phyloP scores from a whole-genome alignment of 2,113 vertebrate genomes.

The Myxocyprinus asiaticus region DNA sequence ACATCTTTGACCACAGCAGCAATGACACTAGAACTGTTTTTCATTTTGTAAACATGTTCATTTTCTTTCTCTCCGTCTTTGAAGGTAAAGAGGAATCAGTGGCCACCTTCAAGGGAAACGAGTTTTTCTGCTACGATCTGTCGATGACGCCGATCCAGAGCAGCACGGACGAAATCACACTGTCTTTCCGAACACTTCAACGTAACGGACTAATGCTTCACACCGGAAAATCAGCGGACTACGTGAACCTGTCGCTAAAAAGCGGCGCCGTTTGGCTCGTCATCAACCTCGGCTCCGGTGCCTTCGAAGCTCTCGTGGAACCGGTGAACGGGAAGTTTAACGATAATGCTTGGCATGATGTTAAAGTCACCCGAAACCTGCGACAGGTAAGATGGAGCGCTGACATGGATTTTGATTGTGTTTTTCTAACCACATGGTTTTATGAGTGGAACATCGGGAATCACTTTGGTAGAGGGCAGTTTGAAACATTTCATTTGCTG shows the following conservation, averaged over 20 bases:
- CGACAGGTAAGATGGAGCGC: conserved; percentile 86
- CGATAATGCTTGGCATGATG: conserved; percentile 91
- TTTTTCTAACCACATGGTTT: background rate
- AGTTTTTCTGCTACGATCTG: conserved; percentile 98
- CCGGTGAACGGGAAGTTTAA: conserved; percentile 96
- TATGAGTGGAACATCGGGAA: no score
- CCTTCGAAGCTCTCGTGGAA: conserved; percentile 94
- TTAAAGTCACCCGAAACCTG: conserved; percentile 95
- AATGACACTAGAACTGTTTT: no score
- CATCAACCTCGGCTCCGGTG: conserved; percentile 95
- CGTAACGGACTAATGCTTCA: conserved; percentile 94
- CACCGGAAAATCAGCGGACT: conserved; percentile 94
- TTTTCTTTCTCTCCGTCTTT: background rate
- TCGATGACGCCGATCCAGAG: conserved; percentile 95
- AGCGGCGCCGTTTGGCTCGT: conserved; percentile 93
- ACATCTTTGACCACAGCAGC: no score
- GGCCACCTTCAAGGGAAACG: conserved; percentile 91
- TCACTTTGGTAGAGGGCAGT: no score
- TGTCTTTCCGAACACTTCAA: conserved; percentile 91
- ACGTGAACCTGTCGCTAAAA: conserved; percentile 94
- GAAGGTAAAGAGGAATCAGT: conserved; percentile 91
- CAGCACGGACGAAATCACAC: conserved; percentile 94
- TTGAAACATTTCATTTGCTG: no score
- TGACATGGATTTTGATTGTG: no score
- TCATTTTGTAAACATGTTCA: background rate